phyloP scores from a whole-genome alignment of 2,888 invertebrate genomes.

The Melangyna quadrimaculata region DNA sequence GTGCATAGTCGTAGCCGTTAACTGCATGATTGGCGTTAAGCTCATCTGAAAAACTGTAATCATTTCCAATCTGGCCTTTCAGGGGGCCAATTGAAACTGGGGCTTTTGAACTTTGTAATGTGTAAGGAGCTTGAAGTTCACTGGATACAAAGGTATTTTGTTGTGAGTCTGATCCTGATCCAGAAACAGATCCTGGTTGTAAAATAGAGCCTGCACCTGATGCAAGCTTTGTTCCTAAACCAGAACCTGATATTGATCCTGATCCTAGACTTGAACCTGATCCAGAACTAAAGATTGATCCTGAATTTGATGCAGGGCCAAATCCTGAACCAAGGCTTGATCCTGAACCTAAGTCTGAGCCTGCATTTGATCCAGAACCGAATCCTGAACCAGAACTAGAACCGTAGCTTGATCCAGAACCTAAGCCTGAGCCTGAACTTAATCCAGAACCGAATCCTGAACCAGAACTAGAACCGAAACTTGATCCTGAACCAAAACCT shows the following conservation, averaged over 20 bases:
- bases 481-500: background rate
- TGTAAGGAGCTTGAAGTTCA: constrained; percentile 28
- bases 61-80: constrained; percentile 78
- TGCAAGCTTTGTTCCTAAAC: background rate
- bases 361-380: background rate
- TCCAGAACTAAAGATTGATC: background rate
- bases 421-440: background rate
- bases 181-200: background rate
- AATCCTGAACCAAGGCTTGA: constrained; percentile 8
- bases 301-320: background rate
- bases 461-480: background rate
- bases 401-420: background rate
- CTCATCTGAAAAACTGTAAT: constrained; percentile 75
- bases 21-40: constrained; percentile 37
- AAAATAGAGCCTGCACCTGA: background rate
- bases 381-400: background rate
- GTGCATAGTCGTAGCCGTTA: constrained; percentile 76
- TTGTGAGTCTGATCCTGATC: background rate
- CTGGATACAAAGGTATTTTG: background rate
- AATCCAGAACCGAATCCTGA: background rate
- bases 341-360: background rate
- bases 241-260: background rate
- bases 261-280: background rate
- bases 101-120: background rate
- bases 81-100: constrained; percentile 55